Conservation (phyloP, 1,140 invertebrate species). For the Rhopalosiphum maidis region DNA sequence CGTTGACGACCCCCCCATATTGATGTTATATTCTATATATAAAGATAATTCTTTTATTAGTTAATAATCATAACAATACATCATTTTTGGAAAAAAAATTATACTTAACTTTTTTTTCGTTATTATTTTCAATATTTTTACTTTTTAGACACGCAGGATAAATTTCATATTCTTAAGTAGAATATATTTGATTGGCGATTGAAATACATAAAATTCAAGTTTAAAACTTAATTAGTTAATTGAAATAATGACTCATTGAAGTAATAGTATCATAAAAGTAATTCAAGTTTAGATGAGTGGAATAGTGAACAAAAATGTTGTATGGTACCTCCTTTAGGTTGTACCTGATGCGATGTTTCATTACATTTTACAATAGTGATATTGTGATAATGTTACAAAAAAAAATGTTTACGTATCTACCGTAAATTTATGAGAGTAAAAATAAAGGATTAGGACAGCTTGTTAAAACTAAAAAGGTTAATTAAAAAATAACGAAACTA, state of each 20-base stretch:
- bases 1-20: no score
- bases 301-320: background rate
- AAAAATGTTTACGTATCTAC: background rate
- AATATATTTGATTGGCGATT: background rate
- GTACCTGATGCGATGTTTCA: background rate
- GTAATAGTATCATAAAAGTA: background rate
- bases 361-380: background rate
- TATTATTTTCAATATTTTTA: background rate
- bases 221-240: background rate
- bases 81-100: background rate
- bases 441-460: background rate
- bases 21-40: no score
- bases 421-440: background rate
- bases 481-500: constrained; percentile 13
- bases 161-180: background rate
- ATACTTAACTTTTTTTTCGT: no score
- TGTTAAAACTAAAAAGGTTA: background rate
- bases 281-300: background rate
- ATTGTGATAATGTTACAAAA: background rate
- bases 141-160: background rate
- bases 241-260: background rate
- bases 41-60: background rate
- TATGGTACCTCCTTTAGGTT: background rate
- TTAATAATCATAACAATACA: background rate
- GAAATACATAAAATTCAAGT: background rate